Percentiles rank a stretch among this genome's conserved stretches.
These are phyloP conservation scores for Morone saxatilis DNA, from an alignment of 2,113 vertebrate genomes.

Conservation along the genomic window DNA sequence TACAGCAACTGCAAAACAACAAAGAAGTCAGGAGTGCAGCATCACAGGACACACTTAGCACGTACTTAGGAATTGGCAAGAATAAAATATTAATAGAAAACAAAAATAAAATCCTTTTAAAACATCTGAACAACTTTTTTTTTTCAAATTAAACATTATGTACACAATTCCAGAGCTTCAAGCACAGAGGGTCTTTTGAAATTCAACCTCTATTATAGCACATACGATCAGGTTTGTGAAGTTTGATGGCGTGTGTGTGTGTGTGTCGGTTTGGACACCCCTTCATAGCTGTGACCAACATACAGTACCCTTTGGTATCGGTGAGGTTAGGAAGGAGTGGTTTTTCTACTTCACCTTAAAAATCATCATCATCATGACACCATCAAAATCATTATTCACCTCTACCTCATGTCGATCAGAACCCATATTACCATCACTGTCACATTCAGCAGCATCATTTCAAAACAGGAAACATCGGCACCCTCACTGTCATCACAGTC, in stretches of 20 bases:
- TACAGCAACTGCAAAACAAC: conserved; percentile 75
- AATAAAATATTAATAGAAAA: conserved; percentile 59
- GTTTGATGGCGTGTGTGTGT: conserved; percentile 28
- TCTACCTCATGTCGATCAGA: background rate
- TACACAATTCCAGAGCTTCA: conserved; percentile 80
- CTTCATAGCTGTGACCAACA: conserved; percentile 61
- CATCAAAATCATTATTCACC: background rate
- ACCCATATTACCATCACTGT: background rate
- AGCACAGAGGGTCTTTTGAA: conserved; percentile 71
- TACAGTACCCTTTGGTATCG: conserved; percentile 78
- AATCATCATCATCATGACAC: conserved; percentile 8
- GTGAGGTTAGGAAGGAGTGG: conserved; percentile 51
- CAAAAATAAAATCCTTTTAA: conserved; percentile 31
- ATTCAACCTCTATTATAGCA: conserved; percentile 64
- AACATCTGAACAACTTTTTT: conserved; percentile 55
- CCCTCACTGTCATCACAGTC: conserved; percentile 1
- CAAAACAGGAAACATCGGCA: background rate
- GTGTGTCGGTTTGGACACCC: conserved; percentile 43
- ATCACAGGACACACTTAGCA: conserved; percentile 73
- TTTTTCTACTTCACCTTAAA: conserved; percentile 33
- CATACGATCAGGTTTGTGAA: conserved; percentile 42
- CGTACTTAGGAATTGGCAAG: conserved; percentile 47
- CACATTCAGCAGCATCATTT: conserved; percentile 28
- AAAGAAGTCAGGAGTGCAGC: conserved; percentile 68
- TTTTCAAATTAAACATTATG: conserved; percentile 67